A percentile compares a stretch with the other conserved stretches of the same genome.
phyloP scores from a whole-genome alignment of 2,888 invertebrate species.

The Drosophila atroscutellata region DNA sequence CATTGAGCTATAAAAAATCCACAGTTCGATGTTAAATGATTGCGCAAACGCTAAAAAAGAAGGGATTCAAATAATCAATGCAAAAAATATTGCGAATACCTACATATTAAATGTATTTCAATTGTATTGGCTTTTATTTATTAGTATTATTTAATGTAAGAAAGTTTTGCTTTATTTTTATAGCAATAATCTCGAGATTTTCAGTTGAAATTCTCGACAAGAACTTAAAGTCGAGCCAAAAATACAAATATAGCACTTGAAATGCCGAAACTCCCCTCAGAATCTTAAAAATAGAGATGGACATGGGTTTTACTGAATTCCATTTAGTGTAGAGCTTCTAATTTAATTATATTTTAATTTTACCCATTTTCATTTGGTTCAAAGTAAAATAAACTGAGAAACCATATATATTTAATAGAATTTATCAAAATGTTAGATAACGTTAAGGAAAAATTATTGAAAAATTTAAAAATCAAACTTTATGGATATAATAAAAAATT shows the following conservation, averaged over 20 bases:
- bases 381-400: too few species aligned
- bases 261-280: background rate
- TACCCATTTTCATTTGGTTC: too few species aligned
- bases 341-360: conserved; percentile 49
- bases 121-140: conserved; percentile 23
- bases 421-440: too few species aligned
- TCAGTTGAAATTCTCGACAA: background rate
- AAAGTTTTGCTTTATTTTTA: background rate
- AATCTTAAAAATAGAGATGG: conserved; percentile 10
- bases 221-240: background rate
- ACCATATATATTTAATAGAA: too few species aligned
- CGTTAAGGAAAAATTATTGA: background rate
- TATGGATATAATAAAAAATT: background rate
- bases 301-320: background rate
- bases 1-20: conserved; percentile 56
- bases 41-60: conserved; percentile 39
- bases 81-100: conserved; percentile 17
- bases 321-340: conserved; percentile 57
- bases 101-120: conserved; percentile 4
- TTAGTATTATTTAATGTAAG: conserved; percentile 39
- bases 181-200: conserved; percentile 1
- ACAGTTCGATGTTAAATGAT: conserved; percentile 63
- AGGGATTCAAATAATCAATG: conserved; percentile 28
- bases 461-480: background rate
- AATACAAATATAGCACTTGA: background rate